Base-by-base conservation (phyloP, 1,140 invertebrate species). In the Mizuhopecten yessoensis region DNA sequence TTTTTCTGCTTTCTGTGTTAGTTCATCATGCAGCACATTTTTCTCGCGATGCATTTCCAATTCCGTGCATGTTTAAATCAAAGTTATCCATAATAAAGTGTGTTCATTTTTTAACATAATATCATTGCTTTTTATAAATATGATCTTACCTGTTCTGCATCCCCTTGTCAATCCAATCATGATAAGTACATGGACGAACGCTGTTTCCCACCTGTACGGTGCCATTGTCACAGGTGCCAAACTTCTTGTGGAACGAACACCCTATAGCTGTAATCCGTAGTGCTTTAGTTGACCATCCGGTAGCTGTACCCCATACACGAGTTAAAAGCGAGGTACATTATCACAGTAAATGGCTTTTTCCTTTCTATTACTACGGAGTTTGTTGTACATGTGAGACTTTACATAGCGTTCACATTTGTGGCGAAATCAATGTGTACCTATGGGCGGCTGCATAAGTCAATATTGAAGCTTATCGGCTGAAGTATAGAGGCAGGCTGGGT, bases 361-460 rank as follows among this genome's bases (percentile, higher is more conserved):
- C 42, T 20, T 17, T 75, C n/a, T 75, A 29, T 75, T 29, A 75
- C 57, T 29, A 75, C 57, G n/a, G 23, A n/a, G 57, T 23, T 23
- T 7, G 2, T 57, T 3, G 45, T 75, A 75, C 57, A 75, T 75
- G 57, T 29, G 57, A 29, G 57, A 75, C 17, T 5, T 29, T 75
- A 75, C 57, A 75, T 75, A 75, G 57, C 57, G 57, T 75, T 75
- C 57, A 75, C 57, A n/a, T 75, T 75, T 75, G 57, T 75, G 57
- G 57, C 57, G 57, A 75, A 75, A 75, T 75, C 57, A 75, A 75
- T 75, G 57, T 75, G 57, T 75, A 75, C 57, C 57, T 75, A 75
- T 75, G 57, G 57, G 57, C 57, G 57, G 57, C 57, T 75, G 57
- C 57, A 75, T 75, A 75, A 75, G 57, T 75, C 57, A 75, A 75